A percentile compares a stretch with the other conserved stretches of the same genome.
These are phyloP conservation scores for Pluvianellus socialis DNA, from an alignment of 2,113 vertebrate genomes.

Conservation along the genomic window DNA sequence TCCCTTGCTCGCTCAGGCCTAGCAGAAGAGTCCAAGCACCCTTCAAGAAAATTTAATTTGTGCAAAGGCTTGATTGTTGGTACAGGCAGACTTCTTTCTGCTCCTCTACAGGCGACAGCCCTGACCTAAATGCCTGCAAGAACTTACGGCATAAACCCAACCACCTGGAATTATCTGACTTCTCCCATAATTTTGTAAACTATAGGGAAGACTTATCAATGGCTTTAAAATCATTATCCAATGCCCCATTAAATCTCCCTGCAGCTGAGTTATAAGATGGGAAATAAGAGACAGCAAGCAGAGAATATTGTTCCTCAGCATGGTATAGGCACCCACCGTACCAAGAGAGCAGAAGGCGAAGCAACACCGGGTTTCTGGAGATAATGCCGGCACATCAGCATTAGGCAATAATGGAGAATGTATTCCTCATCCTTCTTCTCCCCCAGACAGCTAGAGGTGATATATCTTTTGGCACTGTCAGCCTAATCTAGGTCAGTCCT, in stretches of 20 bases:
- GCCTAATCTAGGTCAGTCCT: constrained; percentile 79
- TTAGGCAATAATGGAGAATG: constrained; percentile 75
- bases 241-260: neutral
- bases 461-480: constrained; percentile 79
- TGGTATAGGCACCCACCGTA: neutral
- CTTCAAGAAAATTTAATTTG: neutral
- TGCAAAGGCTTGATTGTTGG: neutral
- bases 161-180: neutral
- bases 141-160: neutral
- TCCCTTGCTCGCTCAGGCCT: neutral
- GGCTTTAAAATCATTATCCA: neutral
- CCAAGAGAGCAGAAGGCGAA: constrained; percentile 2
- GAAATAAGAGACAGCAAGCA: neutral
- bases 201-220: neutral
- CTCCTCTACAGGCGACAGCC: neutral
- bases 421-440: constrained; percentile 76
- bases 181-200: neutral
- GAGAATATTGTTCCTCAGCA: neutral
- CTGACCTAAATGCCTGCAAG: neutral
- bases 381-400: constrained; percentile 66
- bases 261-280: neutral
- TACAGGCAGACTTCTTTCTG: neutral
- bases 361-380: constrained; percentile 44
- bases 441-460: constrained; percentile 72
- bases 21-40: neutral